Evolutionary conservation across 2,888 invertebrate genomes (phyloP).

Genomic region (Plemyria rubiginata): DNA sequence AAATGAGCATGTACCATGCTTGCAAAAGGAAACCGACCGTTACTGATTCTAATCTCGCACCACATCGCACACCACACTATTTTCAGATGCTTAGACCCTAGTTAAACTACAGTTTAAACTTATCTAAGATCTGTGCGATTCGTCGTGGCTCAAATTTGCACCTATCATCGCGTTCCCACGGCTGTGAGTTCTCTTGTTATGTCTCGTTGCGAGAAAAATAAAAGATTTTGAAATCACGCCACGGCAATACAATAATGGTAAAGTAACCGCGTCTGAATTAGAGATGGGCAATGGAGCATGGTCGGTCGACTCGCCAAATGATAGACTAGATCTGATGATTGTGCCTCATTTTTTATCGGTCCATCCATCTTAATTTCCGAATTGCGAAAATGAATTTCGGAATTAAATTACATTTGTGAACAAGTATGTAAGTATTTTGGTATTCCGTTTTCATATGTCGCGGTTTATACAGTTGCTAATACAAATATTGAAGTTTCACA

Average conservation of each 20-base stretch:
- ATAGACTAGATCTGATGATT: slow-evolving; percentile 29
- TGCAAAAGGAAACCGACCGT: slow-evolving; percentile 56
- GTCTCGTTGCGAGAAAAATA: slow-evolving; percentile 42
- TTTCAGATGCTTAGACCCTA: slow-evolving; percentile 48
- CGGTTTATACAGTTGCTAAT: no score
- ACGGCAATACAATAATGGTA: slow-evolving; percentile 22
- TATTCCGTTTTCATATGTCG: no score
- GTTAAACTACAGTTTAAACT: slow-evolving; percentile 48
- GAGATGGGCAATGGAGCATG: slow-evolving; percentile 41
- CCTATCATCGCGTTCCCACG: slow-evolving; percentile 64
- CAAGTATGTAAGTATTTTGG: neutral
- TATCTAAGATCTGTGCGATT: slow-evolving; percentile 64
- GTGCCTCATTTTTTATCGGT: slow-evolving; percentile 25
- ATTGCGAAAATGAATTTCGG: slow-evolving; percentile 36
- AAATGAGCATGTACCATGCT: slow-evolving; percentile 40
- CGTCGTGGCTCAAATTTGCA: slow-evolving; percentile 64
- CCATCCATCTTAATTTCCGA: slow-evolving; percentile 28
- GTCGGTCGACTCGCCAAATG: slow-evolving; percentile 39
- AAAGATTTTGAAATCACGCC: slow-evolving; percentile 42
- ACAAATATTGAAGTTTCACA: neutral
- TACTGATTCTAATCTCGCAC: slow-evolving; percentile 53
- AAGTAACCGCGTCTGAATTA: slow-evolving; percentile 34
- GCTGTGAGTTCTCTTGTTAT: slow-evolving; percentile 51
- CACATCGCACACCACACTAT: slow-evolving; percentile 40
- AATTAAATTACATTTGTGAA: slow-evolving; percentile 24